Conservation (phyloP, 2,888 invertebrate genomes). For the Scelioninae gen. 1 region DNA sequence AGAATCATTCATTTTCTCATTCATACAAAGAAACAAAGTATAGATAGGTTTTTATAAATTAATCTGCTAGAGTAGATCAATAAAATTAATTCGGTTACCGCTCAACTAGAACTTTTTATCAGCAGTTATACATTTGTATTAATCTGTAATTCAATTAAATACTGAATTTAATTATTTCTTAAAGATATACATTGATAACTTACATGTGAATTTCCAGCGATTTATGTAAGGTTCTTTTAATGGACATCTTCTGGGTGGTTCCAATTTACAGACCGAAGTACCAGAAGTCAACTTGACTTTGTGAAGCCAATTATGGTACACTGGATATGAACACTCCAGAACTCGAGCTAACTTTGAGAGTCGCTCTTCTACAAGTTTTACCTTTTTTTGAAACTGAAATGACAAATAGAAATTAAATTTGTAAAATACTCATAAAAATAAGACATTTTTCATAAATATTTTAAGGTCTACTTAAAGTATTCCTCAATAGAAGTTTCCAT, state of each 20-base stretch:
- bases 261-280: slow-evolving; percentile 80
- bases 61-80: too few species aligned
- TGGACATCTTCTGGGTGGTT: slow-evolving; percentile 78
- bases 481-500: too few species aligned
- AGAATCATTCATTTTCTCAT: too few species aligned
- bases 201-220: slow-evolving; percentile 83
- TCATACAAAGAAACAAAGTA: too few species aligned
- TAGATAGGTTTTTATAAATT: too few species aligned
- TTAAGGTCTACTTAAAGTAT: too few species aligned
- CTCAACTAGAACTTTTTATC: too few species aligned
- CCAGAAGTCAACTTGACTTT: slow-evolving; percentile 75
- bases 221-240: slow-evolving; percentile 80
- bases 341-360: slow-evolving; percentile 81
- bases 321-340: slow-evolving; percentile 80
- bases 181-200: slow-evolving; percentile 72
- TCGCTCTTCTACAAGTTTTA: slow-evolving; percentile 77
- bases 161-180: background rate
- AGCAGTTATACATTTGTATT: too few species aligned
- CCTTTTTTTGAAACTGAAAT: slow-evolving; percentile 78
- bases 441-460: too few species aligned
- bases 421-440: too few species aligned
- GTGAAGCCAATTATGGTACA: slow-evolving; percentile 81
- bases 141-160: too few species aligned
- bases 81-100: too few species aligned
- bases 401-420: slow-evolving; percentile 11